These are phyloP conservation scores for Rhinolophus ferrumequinum DNA, from an alignment of 2,113 vertebrate species.

Conservation along the genomic window DNA sequence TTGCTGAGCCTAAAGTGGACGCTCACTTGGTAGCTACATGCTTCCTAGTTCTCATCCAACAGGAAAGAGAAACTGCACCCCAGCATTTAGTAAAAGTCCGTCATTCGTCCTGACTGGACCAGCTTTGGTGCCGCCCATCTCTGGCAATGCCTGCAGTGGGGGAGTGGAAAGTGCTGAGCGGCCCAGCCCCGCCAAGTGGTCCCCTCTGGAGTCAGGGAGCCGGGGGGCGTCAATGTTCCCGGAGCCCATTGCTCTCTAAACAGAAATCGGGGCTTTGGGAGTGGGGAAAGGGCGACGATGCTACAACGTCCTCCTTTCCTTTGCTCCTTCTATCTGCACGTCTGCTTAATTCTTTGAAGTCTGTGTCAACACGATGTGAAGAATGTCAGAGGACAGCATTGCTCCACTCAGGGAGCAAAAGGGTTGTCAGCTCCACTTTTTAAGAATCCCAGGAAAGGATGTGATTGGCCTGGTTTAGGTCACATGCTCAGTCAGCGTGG, in stretches of 20 bases:
- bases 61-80: not conserved
- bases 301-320: not conserved
- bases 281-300: not conserved
- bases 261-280: not conserved
- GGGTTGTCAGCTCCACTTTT: not conserved
- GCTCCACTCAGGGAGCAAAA: not conserved
- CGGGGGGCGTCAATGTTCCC: not conserved
- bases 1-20: not conserved
- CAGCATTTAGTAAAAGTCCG: not conserved
- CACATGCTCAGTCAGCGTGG: not conserved
- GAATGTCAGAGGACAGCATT: not conserved
- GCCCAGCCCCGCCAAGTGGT: not conserved
- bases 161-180: not conserved
- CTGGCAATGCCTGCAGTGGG: not conserved
- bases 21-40: not conserved
- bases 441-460: not conserved
- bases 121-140: not conserved
- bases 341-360: slow-evolving; percentile 2
- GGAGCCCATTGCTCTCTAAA: not conserved
- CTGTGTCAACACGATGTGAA: not conserved
- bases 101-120: not conserved
- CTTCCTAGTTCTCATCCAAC: not conserved
- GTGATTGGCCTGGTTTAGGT: not conserved
- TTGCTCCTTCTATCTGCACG: not conserved
- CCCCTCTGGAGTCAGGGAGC: not conserved